phyloP scores from a whole-genome alignment of 2,888 invertebrate genomes.

The Ferdinandea cuprea region DNA sequence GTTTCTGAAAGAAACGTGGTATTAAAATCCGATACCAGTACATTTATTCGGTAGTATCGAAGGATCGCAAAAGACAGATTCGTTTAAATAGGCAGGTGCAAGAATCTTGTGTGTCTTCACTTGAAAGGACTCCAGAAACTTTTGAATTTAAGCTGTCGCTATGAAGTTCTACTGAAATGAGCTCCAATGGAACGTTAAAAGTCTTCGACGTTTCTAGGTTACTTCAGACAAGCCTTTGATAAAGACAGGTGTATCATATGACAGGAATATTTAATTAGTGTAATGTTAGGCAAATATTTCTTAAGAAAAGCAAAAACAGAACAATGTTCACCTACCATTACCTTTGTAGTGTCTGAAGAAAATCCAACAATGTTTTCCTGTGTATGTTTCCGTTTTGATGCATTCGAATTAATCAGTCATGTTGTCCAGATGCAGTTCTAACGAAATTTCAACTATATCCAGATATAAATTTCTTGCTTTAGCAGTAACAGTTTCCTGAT shows the following conservation, averaged over 20 bases:
- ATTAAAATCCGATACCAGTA: not conserved
- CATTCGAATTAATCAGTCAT: conserved; percentile 2
- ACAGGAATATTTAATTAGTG: conserved; percentile 10
- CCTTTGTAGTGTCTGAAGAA: conserved; percentile 17
- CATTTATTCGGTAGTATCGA: not conserved
- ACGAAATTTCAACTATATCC: too few relatives aligned
- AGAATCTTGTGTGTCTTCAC: conserved; percentile 7
- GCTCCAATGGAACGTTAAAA: not conserved
- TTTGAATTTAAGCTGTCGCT: conserved; percentile 7
- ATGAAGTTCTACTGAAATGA: conserved; percentile 7
- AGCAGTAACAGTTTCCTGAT: too few relatives aligned
- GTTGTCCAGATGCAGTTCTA: not conserved
- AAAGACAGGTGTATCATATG: conserved; percentile 5
- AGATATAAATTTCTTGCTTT: too few relatives aligned
- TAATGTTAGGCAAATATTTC: conserved; percentile 4
- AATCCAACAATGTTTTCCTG: conserved; percentile 17
- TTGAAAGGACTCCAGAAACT: conserved; percentile 17
- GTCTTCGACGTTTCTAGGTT: conserved; percentile 5
- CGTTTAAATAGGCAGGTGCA: not conserved
- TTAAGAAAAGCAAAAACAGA: conserved; percentile 24
- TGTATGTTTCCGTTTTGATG: not conserved
- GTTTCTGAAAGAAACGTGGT: not conserved
- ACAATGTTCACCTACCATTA: conserved; percentile 17
- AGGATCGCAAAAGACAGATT: not conserved
- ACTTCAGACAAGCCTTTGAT: conserved; percentile 7